Conservation (phyloP, 1,140 invertebrate species). For the Drosophila tropicalis region DNA sequence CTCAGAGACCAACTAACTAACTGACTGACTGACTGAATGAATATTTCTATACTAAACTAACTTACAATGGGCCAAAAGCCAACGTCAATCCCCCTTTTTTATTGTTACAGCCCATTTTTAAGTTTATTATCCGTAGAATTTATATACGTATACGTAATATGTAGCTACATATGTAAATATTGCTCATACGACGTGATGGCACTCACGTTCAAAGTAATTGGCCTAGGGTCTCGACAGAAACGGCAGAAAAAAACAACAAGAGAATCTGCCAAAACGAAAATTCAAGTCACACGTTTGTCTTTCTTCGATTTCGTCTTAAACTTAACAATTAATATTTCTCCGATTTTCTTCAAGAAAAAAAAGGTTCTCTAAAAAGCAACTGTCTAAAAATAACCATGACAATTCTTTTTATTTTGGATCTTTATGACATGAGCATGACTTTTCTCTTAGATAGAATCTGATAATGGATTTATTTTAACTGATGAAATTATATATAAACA, state of each 20-base stretch:
- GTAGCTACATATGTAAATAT: constrained; percentile 1
- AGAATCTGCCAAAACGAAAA: not conserved
- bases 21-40: constrained; percentile 48
- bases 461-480: too few species aligned
- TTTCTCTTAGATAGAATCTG: too few species aligned
- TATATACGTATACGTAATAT: constrained; percentile 13
- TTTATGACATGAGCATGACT: too few species aligned
- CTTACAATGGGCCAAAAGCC: constrained; percentile 60
- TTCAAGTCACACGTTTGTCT: constrained; percentile 2
- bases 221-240: not conserved
- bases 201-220: constrained; percentile 9
- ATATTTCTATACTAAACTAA: constrained; percentile 44
- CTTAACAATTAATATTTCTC: too few species aligned
- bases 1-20: not conserved
- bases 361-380: too few species aligned
- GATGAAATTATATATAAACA: too few species aligned
- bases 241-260: not conserved
- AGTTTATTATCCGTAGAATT: constrained; percentile 4
- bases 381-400: too few species aligned
- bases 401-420: too few species aligned
- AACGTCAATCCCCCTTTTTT: not conserved
- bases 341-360: too few species aligned
- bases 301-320: too few species aligned
- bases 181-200: constrained; percentile 5
- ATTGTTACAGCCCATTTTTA: not conserved